Conservation (phyloP, 2,888 invertebrate species). For the Pantelozetes paolii region DNA sequence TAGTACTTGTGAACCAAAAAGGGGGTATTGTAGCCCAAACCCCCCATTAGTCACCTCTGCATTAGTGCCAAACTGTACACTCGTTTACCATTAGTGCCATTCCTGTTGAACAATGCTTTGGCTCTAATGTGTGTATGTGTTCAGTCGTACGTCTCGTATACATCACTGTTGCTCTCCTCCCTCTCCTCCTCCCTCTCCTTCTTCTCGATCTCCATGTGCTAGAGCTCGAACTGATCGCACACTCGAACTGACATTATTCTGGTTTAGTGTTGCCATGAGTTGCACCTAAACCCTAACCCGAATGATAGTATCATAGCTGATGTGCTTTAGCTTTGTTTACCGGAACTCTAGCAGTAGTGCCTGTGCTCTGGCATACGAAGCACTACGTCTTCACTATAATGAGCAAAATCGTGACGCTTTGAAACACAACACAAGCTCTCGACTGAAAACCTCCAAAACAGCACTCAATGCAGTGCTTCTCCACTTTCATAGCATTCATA, state of each 20-base stretch:
- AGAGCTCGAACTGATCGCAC: not conserved
- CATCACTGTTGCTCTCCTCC: not conserved
- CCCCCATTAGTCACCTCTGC: no score
- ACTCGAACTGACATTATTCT: conserved; percentile 21
- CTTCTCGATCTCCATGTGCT: no score
- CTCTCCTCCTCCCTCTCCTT: not conserved
- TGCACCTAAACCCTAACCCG: not conserved
- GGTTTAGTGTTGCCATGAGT: conserved; percentile 38
- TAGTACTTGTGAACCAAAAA: no score
- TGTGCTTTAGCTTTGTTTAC: not conserved
- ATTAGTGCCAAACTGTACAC: not conserved
- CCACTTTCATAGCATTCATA: no score
- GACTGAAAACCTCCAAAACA: no score
- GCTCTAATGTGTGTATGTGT: no score
- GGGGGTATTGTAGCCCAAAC: no score
- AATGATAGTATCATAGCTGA: conserved; percentile 14
- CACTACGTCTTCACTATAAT: not conserved
- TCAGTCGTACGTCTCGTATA: not conserved
- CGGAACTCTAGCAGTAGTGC: not conserved
- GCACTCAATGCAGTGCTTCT: not conserved
- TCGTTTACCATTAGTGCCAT: not conserved
- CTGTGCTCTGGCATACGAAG: no score
- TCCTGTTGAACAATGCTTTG: not conserved
- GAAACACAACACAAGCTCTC: conserved; percentile 17
- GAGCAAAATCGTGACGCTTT: not conserved